Evolutionary conservation across 1,140 invertebrate species (phyloP).

Genomic region (Zaprionus tsacasi): DNA sequence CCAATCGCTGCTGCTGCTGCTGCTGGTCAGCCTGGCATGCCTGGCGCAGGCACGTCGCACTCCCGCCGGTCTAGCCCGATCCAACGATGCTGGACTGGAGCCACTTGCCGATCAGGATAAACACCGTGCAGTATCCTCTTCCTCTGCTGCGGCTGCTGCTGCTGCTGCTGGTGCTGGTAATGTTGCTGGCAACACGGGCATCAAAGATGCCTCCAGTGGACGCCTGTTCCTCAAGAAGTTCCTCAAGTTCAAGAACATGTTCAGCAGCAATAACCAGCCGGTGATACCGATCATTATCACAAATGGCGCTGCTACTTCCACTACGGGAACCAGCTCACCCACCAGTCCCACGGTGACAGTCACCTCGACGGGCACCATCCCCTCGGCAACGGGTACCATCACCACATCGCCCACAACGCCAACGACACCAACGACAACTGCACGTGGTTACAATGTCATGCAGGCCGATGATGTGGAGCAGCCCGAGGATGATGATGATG

Average conservation of each 20-base stretch:
- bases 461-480: slow-evolving; percentile 16
- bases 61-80: slow-evolving; percentile 22
- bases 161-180: slow-evolving; percentile 9
- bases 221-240: slow-evolving; percentile 78
- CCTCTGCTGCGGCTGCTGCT: slow-evolving; percentile 11
- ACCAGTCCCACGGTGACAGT: slow-evolving; percentile 38
- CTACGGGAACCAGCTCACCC: not conserved
- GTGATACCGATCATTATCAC: slow-evolving; percentile 76
- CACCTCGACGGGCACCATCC: slow-evolving; percentile 64
- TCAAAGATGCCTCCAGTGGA: slow-evolving; percentile 70
- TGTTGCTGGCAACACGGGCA: slow-evolving; percentile 1
- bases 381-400: slow-evolving; percentile 62
- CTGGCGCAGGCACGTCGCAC: slow-evolving; percentile 16
- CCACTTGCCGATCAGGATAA: slow-evolving; percentile 31
- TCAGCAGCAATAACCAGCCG: slow-evolving; percentile 63
- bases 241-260: slow-evolving; percentile 74
- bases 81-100: slow-evolving; percentile 30
- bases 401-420: slow-evolving; percentile 48
- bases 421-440: not conserved
- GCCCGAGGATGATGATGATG: slow-evolving; percentile 28
- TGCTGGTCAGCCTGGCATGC: slow-evolving; percentile 30
- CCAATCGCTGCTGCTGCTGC: slow-evolving; percentile 50
- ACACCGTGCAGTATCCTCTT: not conserved
- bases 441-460: slow-evolving; percentile 8
- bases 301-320: slow-evolving; percentile 11